Base-by-base conservation (phyloP, 2,797 vertebrate genomes). In the Pogonophryne albipinna region DNA sequence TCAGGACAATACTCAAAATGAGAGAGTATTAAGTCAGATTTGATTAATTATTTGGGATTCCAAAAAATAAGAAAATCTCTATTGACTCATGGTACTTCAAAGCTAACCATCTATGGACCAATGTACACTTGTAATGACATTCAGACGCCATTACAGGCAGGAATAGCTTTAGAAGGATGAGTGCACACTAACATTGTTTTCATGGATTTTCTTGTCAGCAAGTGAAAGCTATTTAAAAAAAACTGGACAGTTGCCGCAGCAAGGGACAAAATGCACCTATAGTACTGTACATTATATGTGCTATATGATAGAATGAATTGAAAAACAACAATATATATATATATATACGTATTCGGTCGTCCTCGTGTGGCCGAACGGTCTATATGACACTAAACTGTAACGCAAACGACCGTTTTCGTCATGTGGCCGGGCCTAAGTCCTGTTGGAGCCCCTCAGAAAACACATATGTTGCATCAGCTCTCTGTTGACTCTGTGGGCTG, bases 391-490 rank as follows among this genome's bases (percentile, higher is more conserved):
- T 23, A 23, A 23, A 23, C 23, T 2, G 23, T 23, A 23, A 23
- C 23, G 23, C 23, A 23, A 23, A 23, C 23, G 23, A 23, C 23
- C 23, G 23, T 23, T 23, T 23, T 23, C 23, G 3, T 23, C 23
- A 3, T 23, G 23, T 23, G 23, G 23, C 23, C 23, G 3, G 23
- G 23, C 23, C n/a, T 56, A 45, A 56, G 52, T 74, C 49, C 42
- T 75, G 74, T 55, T 47, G 73, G 59, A 81, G 57, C 58, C 58
- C 52, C 62, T 84, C 38, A 58, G 42, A 75, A 77, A 75, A 76
- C 70, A 63, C 45, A 71, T 59, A 71, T 47, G 67, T 88, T 79
- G 66, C 74, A n/a, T 85, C 74, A 75, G 52, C n/a, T 61, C 64
- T 72, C 42, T 87, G 74, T 84, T 82, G 47, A 53, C 69, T 78